Evolutionary conservation across 2,797 vertebrate species (phyloP).

Genomic region (Antennarius maculatus): DNA sequence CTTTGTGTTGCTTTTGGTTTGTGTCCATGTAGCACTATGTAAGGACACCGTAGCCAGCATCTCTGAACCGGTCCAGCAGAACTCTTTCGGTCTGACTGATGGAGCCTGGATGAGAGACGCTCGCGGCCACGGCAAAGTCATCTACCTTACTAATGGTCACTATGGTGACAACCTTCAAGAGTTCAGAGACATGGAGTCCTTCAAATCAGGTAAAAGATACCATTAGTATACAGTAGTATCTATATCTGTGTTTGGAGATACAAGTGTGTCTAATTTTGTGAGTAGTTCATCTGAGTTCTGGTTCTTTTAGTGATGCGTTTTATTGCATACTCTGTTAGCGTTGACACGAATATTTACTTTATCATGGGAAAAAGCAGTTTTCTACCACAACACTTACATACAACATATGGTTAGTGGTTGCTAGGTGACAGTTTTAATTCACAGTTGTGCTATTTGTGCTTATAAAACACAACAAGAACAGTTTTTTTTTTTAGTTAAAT

Average conservation of each 20-base stretch:
- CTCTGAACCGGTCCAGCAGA: constrained; percentile 88
- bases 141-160: constrained; percentile 92
- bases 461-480: neutral
- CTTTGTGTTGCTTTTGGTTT: neutral
- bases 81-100: constrained; percentile 88
- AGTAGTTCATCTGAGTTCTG: too few species aligned
- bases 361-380: too few species aligned
- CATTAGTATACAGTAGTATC: too few species aligned
- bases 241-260: too few species aligned
- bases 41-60: constrained; percentile 94
- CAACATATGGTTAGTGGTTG: too few species aligned
- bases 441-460: neutral
- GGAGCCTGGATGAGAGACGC: constrained; percentile 98
- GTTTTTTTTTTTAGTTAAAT: neutral
- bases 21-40: constrained; percentile 82
- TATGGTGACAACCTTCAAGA: constrained; percentile 89
- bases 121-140: constrained; percentile 87
- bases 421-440: neutral
- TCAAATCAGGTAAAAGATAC: constrained; percentile 87
- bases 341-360: too few species aligned
- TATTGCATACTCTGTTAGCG: too few species aligned
- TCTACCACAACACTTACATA: too few species aligned
- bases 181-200: constrained; percentile 90
- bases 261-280: too few species aligned
- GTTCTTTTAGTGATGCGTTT: too few species aligned